These are phyloP conservation scores for Laupala kohalensis DNA, from an alignment of 1,140 invertebrate genomes.

Conservation along the genomic window DNA sequence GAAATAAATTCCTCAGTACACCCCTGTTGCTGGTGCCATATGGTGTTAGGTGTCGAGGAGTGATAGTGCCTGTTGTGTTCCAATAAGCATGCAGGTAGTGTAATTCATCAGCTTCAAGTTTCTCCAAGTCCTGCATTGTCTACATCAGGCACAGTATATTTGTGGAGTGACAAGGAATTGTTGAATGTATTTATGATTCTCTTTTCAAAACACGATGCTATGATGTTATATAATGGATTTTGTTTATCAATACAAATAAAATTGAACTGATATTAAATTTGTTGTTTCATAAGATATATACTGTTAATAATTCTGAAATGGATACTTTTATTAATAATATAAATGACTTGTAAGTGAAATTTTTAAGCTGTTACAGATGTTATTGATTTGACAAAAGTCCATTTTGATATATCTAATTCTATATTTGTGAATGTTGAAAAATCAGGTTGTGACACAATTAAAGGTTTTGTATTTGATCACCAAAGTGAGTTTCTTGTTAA, in stretches of 20 bases:
- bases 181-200: neutral
- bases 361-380: neutral
- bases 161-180: too few relatives aligned
- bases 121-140: too few relatives aligned
- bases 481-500: neutral
- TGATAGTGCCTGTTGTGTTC: too few relatives aligned
- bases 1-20: too few relatives aligned
- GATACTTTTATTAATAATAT: neutral
- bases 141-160: too few relatives aligned
- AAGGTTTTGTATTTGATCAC: neutral
- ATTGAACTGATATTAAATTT: neutral
- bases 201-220: neutral
- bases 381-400: neutral
- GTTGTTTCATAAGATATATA: neutral
- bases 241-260: neutral
- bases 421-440: neutral
- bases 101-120: too few relatives aligned
- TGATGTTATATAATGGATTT: neutral
- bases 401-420: neutral
- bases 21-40: too few relatives aligned
- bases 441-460: neutral
- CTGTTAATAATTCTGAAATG: neutral
- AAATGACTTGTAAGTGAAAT: neutral
- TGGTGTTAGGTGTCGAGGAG: too few relatives aligned
- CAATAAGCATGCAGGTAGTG: too few relatives aligned